phyloP scores from a whole-genome alignment of 2,113 vertebrate genomes.

The Burhinus bistriatus region DNA sequence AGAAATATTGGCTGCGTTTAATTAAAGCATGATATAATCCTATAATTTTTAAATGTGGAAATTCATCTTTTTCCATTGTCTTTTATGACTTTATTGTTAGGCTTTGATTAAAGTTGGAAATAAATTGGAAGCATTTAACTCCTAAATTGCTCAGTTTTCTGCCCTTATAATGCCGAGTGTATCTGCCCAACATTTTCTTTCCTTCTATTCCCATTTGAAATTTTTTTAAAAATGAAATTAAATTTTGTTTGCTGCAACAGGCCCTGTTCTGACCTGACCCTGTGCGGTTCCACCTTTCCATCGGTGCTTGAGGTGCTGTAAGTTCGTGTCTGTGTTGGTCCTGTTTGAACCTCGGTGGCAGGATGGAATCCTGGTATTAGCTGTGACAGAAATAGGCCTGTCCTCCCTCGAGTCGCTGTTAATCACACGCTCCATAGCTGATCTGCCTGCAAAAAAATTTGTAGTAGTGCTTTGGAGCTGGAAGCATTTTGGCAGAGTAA shows the following conservation, averaged over 20 bases:
- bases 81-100: background rate
- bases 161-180: background rate
- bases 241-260: background rate
- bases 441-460: background rate
- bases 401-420: background rate
- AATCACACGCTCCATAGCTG: background rate
- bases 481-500: background rate
- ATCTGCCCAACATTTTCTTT: background rate
- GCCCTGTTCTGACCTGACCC: background rate
- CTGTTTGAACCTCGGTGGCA: background rate
- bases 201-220: background rate
- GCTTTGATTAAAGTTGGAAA: background rate
- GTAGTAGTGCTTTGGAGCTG: background rate
- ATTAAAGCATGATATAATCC: background rate
- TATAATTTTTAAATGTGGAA: background rate
- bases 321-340: fast-evolving
- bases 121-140: background rate
- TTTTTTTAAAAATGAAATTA: background rate
- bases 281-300: fast-evolving
- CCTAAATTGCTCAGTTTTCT: background rate
- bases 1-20: background rate
- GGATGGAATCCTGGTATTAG: background rate
- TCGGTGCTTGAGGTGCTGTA: fast-evolving
- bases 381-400: background rate
- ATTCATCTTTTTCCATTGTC: background rate